Percentiles rank a stretch among this genome's conserved stretches.
Evolutionary conservation across 2,888 invertebrate species (phyloP).

Genomic region (Platerodrilus igneus): DNA sequence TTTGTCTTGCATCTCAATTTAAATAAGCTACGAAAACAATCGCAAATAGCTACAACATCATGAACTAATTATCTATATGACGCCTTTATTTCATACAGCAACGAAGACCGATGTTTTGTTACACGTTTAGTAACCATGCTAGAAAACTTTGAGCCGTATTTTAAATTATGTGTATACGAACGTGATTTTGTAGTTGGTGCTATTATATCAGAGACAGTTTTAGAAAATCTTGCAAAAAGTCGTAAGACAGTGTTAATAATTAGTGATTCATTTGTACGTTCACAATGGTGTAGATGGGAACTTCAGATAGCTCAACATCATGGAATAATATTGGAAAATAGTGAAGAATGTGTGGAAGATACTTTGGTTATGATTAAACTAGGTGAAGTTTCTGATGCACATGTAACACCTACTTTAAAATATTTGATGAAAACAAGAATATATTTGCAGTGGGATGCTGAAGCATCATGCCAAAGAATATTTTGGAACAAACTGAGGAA

Average conservation of each 20-base stretch:
- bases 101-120: conserved; percentile 59
- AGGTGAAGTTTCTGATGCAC: conserved; percentile 54
- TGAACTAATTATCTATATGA: conserved; percentile 51
- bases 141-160: conserved; percentile 56
- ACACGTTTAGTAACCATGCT: conserved; percentile 56
- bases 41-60: conserved; percentile 34
- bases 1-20: conserved; percentile 54
- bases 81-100: conserved; percentile 59
- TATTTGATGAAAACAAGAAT: conserved; percentile 61
- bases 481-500: conserved; percentile 44
- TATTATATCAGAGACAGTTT: conserved; percentile 61
- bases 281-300: conserved; percentile 71
- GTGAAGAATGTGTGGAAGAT: conserved; percentile 52
- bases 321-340: conserved; percentile 53
- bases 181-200: conserved; percentile 63
- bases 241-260: conserved; percentile 62
- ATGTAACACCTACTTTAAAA: conserved; percentile 57
- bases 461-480: conserved; percentile 39
- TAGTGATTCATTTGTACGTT: conserved; percentile 63
- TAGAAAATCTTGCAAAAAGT: conserved; percentile 60
- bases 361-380: conserved; percentile 60
- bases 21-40: conserved; percentile 49
- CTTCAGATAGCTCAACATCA: conserved; percentile 64
- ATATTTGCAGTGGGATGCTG: conserved; percentile 59
- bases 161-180: conserved; percentile 65